phyloP scores from a whole-genome alignment of 2,888 invertebrate species.

The Amphipoea oculea region DNA sequence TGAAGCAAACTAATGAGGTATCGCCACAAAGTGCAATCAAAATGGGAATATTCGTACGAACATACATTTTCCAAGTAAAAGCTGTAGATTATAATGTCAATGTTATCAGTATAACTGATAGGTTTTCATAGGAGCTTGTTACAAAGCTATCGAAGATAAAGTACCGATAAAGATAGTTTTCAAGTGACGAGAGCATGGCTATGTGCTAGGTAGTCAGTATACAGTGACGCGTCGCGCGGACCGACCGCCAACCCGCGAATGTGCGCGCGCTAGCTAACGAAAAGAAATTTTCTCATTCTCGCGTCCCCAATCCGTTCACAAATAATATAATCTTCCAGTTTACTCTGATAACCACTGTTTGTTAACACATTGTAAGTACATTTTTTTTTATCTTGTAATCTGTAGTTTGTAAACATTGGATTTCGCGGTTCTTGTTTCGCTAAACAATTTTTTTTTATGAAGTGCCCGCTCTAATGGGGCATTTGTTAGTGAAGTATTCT shows the following conservation, averaged over 20 bases:
- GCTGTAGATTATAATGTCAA: conserved; percentile 30
- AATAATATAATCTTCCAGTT: conserved; percentile 60
- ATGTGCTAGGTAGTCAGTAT: conserved; percentile 26
- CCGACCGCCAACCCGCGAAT: conserved; percentile 58
- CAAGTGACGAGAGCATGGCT: conserved; percentile 54
- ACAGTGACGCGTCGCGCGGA: conserved; percentile 56
- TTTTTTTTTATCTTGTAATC: conserved; percentile 59
- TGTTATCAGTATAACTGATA: conserved; percentile 51
- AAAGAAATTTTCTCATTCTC: conserved; percentile 47
- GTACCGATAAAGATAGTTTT: conserved; percentile 63
- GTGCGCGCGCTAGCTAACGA: conserved; percentile 18
- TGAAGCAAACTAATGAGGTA: conserved; percentile 8
- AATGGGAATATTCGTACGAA: conserved; percentile 13
- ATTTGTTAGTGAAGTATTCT: conserved; percentile 32
- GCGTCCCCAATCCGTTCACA: conserved; percentile 47
- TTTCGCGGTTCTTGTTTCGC: conserved; percentile 56
- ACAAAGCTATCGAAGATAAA: conserved; percentile 69
- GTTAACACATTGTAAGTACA: conserved; percentile 60
- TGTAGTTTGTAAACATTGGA: conserved; percentile 65
- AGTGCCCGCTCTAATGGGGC: conserved; percentile 1
- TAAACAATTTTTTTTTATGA: conserved; percentile 48
- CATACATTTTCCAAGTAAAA: conserved; percentile 33
- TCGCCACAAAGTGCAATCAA: not conserved
- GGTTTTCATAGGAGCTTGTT: conserved; percentile 64
- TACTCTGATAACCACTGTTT: conserved; percentile 58